These are phyloP conservation scores for Luidia sarsii DNA, from an alignment of 53 echinoderm and acorn worm genomes.

Conservation along the genomic window DNA sequence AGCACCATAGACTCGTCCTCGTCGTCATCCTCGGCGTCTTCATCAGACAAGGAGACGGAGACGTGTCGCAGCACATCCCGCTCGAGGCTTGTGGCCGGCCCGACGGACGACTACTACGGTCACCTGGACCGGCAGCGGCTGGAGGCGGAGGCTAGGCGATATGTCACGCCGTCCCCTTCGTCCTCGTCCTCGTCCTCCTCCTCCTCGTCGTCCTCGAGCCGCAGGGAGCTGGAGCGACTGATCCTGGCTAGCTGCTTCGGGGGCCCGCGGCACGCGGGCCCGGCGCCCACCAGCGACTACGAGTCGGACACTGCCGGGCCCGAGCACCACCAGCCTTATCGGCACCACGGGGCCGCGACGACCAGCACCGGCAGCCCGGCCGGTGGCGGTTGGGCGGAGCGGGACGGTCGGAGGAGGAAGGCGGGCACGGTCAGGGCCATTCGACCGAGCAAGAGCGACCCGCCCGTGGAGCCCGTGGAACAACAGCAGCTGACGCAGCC, in stretches of 20 bases:
- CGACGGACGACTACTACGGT: no score
- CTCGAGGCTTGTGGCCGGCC: background rate
- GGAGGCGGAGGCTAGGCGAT: background rate
- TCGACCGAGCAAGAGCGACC: constrained; percentile 10
- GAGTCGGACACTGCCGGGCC: constrained; percentile 62
- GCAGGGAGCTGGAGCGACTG: constrained; percentile 43
- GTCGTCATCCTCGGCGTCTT: background rate
- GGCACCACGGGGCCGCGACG: no score
- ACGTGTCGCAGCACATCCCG: background rate
- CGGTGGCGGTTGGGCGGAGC: background rate
- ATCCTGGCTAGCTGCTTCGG: constrained; percentile 63
- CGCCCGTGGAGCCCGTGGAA: no score
- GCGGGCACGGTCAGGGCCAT: no score
- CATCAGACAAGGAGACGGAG: constrained; percentile 28
- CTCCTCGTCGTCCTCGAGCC: no score
- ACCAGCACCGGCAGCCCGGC: background rate
- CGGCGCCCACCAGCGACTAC: constrained; percentile 69
- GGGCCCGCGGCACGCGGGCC: no score
- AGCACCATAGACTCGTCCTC: constrained; percentile 8
- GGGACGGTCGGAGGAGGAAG: constrained; percentile 21
- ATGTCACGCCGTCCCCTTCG: constrained; percentile 15
- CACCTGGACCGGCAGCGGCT: background rate
- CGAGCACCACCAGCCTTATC: no score
- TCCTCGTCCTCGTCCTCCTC: no score
- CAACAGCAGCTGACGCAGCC: background rate